Base-by-base conservation (phyloP, 2,888 invertebrate genomes). In the Antheraea yamamai region DNA sequence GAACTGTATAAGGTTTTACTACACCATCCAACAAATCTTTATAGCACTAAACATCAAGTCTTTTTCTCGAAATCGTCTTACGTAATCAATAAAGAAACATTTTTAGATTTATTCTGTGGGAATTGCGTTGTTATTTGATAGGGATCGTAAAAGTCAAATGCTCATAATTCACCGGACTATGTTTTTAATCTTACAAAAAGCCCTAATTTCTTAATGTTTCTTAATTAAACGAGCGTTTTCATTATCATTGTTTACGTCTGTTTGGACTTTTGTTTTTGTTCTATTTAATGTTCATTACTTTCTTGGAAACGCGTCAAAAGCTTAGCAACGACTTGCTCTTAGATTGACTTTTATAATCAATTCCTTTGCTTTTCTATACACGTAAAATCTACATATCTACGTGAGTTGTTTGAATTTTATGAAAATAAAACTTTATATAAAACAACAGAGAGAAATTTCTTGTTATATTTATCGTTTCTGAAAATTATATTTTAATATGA, bases 1-100 rank as follows among this genome's bases (percentile, higher is more conserved):
- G 88, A 88, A 87, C 86, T 85, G 84, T 88, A 88, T 89, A 89
- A 86, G 86, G 87, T 90, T 92, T 92, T 91, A 93, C 86, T 86
- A 85, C 90, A 84, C 83, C 84, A 84, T 88, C 83, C 84, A 83
- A 89, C 88, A 88, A 87, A 88, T 85, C 83, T 89, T 88, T 88
- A 86, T 84, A 81, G 85, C 82, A 81, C 79, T 83, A 84, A 85
- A 85, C 85, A 86, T 85, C 83, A 85, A 84, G 80, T 82, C 78
- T 81, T 81, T 80, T 82, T 86, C 83, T 85, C 78, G 79, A 83
- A 87, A 86, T 82, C 82, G 83, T 81, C 83, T 85, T 84, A 82
- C 81, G 83, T 79, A 84, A 84, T 84, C 83, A 80, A 85, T 86
- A 85, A 83, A 80, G 80, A 79, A 85, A 83, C 81, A 81, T 80